Evolutionary conservation across 2,797 vertebrate species (phyloP).

Genomic region (Pseudopleuronectes americanus): DNA sequence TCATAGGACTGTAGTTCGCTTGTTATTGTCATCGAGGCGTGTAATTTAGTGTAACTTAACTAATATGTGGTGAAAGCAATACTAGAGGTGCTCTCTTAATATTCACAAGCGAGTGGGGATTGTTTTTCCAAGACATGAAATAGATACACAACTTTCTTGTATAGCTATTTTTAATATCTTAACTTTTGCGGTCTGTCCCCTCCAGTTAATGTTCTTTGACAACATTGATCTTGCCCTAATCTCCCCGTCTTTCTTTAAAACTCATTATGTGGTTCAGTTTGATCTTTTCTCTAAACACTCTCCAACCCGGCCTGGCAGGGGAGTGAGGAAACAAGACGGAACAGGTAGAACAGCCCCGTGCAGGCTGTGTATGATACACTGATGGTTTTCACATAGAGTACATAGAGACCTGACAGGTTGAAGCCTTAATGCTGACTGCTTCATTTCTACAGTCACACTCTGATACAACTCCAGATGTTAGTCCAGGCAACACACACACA

Average conservation of each 20-base stretch:
- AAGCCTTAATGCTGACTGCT: too few species aligned
- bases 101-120: not conserved
- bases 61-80: not conserved
- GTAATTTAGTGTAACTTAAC: not conserved
- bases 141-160: not conserved
- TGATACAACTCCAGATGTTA: not conserved
- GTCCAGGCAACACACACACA: too few species aligned
- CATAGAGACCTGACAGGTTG: too few species aligned
- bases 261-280: constrained; percentile 4
- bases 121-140: not conserved
- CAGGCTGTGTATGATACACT: not conserved
- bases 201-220: not conserved
- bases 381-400: not conserved
- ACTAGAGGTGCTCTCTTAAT: not conserved
- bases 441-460: not conserved
- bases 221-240: not conserved
- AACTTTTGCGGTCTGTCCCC: too few species aligned
- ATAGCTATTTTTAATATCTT: not conserved
- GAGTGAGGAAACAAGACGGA: constrained; percentile 20
- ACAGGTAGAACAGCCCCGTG: constrained; percentile 31
- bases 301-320: not conserved
- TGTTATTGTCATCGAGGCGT: not conserved
- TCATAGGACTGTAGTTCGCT: not conserved
- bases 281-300: constrained; percentile 7
- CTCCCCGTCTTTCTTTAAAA: not conserved